Evolutionary conservation across 1,140 invertebrate genomes (phyloP), one percentile per base, ranked within the genome.

Genomic region (Druon quercuslanigerum): DNA sequence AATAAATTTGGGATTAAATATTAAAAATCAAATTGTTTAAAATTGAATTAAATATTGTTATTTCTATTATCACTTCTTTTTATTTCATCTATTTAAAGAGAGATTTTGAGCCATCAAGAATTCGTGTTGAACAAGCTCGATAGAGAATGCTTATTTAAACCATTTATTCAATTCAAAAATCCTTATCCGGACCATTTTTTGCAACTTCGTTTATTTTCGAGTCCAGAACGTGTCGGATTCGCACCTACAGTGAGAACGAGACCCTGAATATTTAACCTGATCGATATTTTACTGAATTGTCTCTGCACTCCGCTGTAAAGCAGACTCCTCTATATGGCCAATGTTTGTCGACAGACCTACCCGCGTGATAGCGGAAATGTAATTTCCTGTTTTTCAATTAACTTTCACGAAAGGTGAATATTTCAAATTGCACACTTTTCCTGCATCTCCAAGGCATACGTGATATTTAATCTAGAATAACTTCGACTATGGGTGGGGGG

Each of bases 311-410:
- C n/a, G 14, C 40, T n/a, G 12, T 40, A 40, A 66, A 66, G 60
- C 60, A 33, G 20, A 66, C 60, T 66, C 60, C 46, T 66, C 60
- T 66, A 33, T 66, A 66, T 40, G n/a, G 60, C 25, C 60, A 40
- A 66, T 66, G 60, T 66, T 40, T 33, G 9, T 33, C 25, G 16
- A 46, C 25, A 40, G 33, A 66, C 56, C 17, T 20, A n/a, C 60
- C 5, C 14, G 14, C 25, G 40, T 66, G 60, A 66, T 66, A 66
- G 60, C 57, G 25, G 46, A 66, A 66, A 66, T 66, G 60, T 66
- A 66, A 66, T 66, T 66, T 66, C 60, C 60, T 40, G 60, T 66
- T 66, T 66, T 66, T 66, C 60, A 66, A 66, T 66, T 40, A 66
- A 66, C 60, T 66, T 40, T 33, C 14, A n/a, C 60, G 60, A 66